These are phyloP conservation scores for Dipodomys spectabilis DNA, from an alignment of 2,113 vertebrate genomes.

Conservation along the genomic window DNA sequence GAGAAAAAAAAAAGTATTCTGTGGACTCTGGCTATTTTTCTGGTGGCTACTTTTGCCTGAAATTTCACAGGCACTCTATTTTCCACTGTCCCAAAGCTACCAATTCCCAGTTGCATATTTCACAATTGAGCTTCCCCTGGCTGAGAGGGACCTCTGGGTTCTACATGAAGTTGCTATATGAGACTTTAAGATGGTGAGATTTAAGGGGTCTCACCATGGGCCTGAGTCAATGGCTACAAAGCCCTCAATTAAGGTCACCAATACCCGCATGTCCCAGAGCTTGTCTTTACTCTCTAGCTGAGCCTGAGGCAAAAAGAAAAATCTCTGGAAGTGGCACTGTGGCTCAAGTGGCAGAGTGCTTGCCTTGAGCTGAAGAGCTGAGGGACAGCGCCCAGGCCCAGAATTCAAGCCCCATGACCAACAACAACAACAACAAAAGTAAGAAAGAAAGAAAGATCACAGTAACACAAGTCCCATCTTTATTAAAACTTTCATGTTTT, in stretches of 20 bases:
- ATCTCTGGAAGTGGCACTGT: too few relatives aligned
- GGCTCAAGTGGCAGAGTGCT: too few relatives aligned
- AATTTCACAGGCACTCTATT: not conserved
- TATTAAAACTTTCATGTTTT: not conserved
- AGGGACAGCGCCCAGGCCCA: too few relatives aligned
- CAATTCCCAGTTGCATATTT: too few relatives aligned
- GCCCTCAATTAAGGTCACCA: not conserved
- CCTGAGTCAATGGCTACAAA: not conserved
- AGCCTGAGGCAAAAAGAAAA: not conserved
- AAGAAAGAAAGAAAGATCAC: not conserved
- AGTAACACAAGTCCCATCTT: not conserved
- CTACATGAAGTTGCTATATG: not conserved
- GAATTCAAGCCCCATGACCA: too few relatives aligned
- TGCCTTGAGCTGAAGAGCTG: too few relatives aligned
- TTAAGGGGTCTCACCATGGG: not conserved
- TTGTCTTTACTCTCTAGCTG: not conserved
- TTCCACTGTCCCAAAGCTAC: not conserved
- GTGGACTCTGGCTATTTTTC: not conserved
- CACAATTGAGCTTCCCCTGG: not conserved
- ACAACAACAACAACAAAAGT: too few relatives aligned
- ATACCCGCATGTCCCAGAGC: too few relatives aligned
- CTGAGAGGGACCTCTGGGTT: too few relatives aligned
- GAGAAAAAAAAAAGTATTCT: not conserved
- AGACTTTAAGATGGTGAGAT: not conserved
- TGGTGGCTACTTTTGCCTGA: not conserved